These are phyloP conservation scores for Neogobius melanostomus DNA, from an alignment of 2,113 vertebrate species.

Conservation along the genomic window DNA sequence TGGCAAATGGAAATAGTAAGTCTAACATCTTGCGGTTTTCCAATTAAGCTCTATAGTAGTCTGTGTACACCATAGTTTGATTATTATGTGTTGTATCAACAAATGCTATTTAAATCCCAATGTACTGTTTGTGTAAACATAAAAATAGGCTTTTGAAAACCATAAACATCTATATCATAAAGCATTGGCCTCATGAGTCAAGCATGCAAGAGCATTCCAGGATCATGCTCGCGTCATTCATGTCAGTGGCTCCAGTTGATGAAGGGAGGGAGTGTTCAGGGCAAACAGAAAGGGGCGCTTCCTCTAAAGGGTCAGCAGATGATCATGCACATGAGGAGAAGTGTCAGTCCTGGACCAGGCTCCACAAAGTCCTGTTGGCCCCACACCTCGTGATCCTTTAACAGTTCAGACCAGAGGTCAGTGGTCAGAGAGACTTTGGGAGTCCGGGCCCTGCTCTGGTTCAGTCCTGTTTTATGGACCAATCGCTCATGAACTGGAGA, in stretches of 20 bases:
- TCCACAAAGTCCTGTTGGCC: constrained; percentile 54
- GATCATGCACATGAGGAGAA: constrained; percentile 73
- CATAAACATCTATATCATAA: constrained; percentile 41
- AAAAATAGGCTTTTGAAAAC: constrained; percentile 37
- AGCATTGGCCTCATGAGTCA: constrained; percentile 62
- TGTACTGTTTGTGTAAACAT: constrained; percentile 6
- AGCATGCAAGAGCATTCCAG: constrained; percentile 78
- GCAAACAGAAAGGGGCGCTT: constrained; percentile 33
- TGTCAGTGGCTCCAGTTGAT: constrained; percentile 47
- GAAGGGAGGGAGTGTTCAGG: constrained; percentile 28
- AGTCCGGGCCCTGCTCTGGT: constrained; percentile 54
- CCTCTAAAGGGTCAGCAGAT: constrained; percentile 54
- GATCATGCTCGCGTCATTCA: constrained; percentile 77
- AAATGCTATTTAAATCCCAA: too few species aligned
- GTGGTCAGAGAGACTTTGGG: constrained; percentile 31
- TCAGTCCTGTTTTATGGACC: not conserved
- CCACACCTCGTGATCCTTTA: constrained; percentile 32
- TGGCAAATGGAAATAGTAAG: too few species aligned
- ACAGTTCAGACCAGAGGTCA: constrained; percentile 49
- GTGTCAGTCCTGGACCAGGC: constrained; percentile 66
- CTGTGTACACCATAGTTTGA: not conserved
- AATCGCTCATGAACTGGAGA: not conserved
- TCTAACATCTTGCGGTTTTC: too few species aligned
- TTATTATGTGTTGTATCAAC: not conserved
- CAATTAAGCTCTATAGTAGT: too few species aligned